These are phyloP conservation scores for Acanthosoma haemorrhoidale DNA, from an alignment of 2,888 invertebrate species.

Conservation along the genomic window DNA sequence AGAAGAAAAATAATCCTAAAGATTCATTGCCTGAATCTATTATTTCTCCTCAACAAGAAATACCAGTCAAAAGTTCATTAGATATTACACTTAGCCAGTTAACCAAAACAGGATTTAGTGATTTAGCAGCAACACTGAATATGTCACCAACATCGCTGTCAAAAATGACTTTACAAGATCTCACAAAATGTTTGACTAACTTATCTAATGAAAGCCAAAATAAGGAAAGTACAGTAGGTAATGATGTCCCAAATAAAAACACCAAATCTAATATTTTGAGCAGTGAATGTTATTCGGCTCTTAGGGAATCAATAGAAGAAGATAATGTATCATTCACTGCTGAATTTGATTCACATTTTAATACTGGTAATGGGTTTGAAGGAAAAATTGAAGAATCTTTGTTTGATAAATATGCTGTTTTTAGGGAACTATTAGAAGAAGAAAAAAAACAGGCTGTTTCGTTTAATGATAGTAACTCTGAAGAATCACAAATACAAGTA, in stretches of 20 bases:
- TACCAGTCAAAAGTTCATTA: conserved; percentile 46
- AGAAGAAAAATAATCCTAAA: conserved; percentile 42
- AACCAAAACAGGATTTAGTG: conserved; percentile 73
- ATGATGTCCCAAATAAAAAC: conserved; percentile 41
- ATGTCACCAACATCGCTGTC: conserved; percentile 74
- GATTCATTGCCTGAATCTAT: not conserved
- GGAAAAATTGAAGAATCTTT: conserved; percentile 52
- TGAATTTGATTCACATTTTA: conserved; percentile 58
- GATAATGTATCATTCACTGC: conserved; percentile 47
- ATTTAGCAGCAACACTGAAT: conserved; percentile 66
- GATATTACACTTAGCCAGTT: conserved; percentile 79
- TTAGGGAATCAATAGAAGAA: conserved; percentile 43
- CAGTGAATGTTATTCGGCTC: conserved; percentile 41
- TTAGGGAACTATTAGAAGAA: conserved; percentile 73
- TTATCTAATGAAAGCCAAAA: conserved; percentile 51
- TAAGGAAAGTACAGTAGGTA: conserved; percentile 45
- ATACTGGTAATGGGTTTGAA: conserved; percentile 36
- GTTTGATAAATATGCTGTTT: conserved; percentile 81
- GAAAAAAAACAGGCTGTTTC: conserved; percentile 49
- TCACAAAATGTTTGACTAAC: conserved; percentile 69
- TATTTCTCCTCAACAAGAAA: conserved; percentile 6
- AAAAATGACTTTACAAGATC: conserved; percentile 79
- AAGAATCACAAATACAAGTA: not conserved
- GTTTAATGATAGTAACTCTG: conserved; percentile 34
- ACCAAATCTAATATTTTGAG: conserved; percentile 36